Percentiles rank a stretch among this genome's conserved stretches.
These are phyloP conservation scores for Nysson spinosus DNA, from an alignment of 2,888 invertebrate genomes.

Conservation along the genomic window DNA sequence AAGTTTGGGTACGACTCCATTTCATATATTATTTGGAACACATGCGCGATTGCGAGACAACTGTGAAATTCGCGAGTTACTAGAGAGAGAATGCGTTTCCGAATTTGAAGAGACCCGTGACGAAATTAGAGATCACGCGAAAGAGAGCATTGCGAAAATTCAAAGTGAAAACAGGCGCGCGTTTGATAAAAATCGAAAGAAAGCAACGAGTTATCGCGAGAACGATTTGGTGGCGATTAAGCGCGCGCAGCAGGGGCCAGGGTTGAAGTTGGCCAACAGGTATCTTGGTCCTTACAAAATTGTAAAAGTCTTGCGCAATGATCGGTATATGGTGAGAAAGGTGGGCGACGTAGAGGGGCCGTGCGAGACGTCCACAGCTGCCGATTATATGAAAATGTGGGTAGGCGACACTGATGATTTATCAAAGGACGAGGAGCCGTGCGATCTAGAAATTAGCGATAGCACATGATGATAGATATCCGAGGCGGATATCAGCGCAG, in stretches of 20 bases:
- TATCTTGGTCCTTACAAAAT: conserved; percentile 29
- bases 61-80: background rate
- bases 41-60: background rate
- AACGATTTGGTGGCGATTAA: conserved; percentile 32
- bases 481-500: conserved; percentile 9
- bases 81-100: background rate
- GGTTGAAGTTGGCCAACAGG: conserved; percentile 25
- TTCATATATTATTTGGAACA: background rate
- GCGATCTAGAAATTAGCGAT: background rate
- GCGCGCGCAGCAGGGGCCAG: conserved; percentile 28
- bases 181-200: conserved; percentile 35
- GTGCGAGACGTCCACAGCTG: conserved; percentile 54
- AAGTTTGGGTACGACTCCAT: conserved; percentile 2
- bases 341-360: conserved; percentile 62
- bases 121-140: conserved; percentile 1
- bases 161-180: conserved; percentile 15
- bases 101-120: conserved; percentile 1
- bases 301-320: conserved; percentile 50
- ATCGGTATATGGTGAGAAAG: conserved; percentile 65
- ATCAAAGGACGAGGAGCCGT: background rate
- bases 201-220: background rate
- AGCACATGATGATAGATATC: background rate
- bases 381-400: conserved; percentile 60
- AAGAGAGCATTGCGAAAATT: background rate
- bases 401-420: background rate